phyloP scores from a whole-genome alignment of 1,140 invertebrate species.

The Ylistrum balloti region DNA sequence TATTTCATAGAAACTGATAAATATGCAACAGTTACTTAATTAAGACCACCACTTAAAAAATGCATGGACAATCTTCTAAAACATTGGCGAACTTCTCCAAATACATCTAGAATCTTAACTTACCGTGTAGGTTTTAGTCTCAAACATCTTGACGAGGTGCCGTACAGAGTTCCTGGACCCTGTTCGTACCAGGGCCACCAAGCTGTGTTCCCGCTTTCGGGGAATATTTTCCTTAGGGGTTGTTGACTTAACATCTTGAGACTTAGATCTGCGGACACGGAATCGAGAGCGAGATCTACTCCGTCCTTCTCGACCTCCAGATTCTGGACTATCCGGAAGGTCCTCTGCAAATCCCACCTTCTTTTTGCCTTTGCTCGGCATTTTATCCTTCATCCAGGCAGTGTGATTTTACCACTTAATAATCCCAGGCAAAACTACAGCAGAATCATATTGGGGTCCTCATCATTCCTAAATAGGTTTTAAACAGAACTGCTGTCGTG shows the following conservation, averaged over 20 bases:
- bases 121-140: slow-evolving; percentile 45
- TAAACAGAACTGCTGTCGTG: background rate
- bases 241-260: slow-evolving; percentile 51
- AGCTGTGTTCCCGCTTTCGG: slow-evolving; percentile 58
- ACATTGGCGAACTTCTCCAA: no score
- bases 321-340: slow-evolving; percentile 41
- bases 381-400: slow-evolving; percentile 29
- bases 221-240: background rate
- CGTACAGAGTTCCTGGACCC: slow-evolving; percentile 64
- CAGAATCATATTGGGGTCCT: background rate
- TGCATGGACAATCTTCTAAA: no score
- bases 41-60: no score
- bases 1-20: no score
- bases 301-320: slow-evolving; percentile 50
- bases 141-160: slow-evolving; percentile 64
- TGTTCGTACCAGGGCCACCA: slow-evolving; percentile 61
- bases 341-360: slow-evolving; percentile 52
- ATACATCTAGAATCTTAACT: background rate
- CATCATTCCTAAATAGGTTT: background rate
- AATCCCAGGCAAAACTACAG: background rate
- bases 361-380: slow-evolving; percentile 49
- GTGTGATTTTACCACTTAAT: background rate
- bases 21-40: no score
- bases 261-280: slow-evolving; percentile 52
- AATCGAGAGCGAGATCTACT: slow-evolving; percentile 55